Evolutionary conservation across 23 tunicate species (phyloP), one percentile per base, ranked within the genome.

Genomic region (Ascidia mentula): DNA sequence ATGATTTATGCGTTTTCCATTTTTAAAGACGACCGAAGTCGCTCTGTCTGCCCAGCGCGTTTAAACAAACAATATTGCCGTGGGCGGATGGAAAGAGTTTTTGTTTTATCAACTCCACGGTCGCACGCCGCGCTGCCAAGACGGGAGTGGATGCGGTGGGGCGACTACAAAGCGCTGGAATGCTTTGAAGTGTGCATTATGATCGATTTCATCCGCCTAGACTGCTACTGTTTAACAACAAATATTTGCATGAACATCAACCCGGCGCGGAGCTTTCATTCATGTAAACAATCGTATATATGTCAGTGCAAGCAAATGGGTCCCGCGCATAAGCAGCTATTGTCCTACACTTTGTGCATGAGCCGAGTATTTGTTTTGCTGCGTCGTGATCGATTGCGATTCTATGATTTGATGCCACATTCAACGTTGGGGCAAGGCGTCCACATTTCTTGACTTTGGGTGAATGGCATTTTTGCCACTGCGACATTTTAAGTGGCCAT

Each of bases 281-380:
- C 89, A 65, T 77, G 89, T 79, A 85, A 85, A 85, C 72, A 85
- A 77, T 69, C 82, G 72, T 85, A 85, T 85, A 85, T 80, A 78
- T 77, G 82, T 85, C 87, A 75, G 60, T 71, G 38, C 77, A 53
- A 53, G 65, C 65, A 53, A 53, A 53, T 53, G 65, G 65, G 24
- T 53, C 65, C 24, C 65, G 65, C n/a, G n/a, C 65, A 9, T 53
- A 53, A 53, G 65, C 65, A 53, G 65, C 65, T 28, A 53, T 53
- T 53, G 65, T 53, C 65, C 24, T 53, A 28, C 65, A 53, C 65
- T 53, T 53, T 53, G 65, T 53, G 65, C 65, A 53, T 53, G 22
- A 28, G 24, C 65, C 65, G 65, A 53, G 28, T 53, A 53, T 53
- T 53, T 26, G 65, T 53, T 53, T 53, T 53, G 65, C 13, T 28